Evolutionary conservation across 2,113 vertebrate species (phyloP).

Genomic region (Cinclus mexicanus): DNA sequence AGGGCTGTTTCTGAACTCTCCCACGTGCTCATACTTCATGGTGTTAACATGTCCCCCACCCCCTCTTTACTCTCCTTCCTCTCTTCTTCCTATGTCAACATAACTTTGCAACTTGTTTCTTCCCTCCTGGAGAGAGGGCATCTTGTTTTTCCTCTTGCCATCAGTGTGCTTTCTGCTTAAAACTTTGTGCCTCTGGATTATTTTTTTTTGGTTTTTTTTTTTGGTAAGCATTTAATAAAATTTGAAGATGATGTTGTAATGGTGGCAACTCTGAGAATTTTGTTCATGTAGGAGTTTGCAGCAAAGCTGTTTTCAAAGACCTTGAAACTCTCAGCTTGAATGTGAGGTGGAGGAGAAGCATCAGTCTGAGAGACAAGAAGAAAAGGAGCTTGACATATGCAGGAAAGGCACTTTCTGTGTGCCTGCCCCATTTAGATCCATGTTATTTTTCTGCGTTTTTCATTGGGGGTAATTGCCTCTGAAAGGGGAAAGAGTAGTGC

Average conservation of each 20-base stretch:
- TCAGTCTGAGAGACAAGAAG: background rate
- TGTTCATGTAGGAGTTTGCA: background rate
- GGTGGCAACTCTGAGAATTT: background rate
- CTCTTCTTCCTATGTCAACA: background rate
- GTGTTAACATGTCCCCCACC: background rate
- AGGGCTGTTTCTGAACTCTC: background rate
- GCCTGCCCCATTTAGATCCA: background rate
- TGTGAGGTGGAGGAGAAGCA: background rate
- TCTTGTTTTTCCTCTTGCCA: background rate
- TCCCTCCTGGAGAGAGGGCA: background rate
- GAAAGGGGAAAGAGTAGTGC: background rate
- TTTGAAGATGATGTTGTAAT: constrained; percentile 24
- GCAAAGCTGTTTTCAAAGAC: background rate
- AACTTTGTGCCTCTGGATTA: background rate
- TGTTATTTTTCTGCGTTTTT: background rate
- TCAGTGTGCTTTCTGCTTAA: constrained; percentile 44
- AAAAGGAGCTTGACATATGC: background rate
- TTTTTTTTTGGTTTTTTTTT: background rate
- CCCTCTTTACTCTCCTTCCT: background rate
- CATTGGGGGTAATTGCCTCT: background rate
- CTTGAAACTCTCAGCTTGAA: background rate
- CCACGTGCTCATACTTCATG: background rate
- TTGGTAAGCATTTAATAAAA: constrained; percentile 71
- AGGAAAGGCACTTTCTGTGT: background rate
- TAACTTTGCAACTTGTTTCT: constrained; percentile 5